These are phyloP conservation scores for Ceriagrion tenellum DNA, from an alignment of 2,888 invertebrate genomes.

Conservation along the genomic window DNA sequence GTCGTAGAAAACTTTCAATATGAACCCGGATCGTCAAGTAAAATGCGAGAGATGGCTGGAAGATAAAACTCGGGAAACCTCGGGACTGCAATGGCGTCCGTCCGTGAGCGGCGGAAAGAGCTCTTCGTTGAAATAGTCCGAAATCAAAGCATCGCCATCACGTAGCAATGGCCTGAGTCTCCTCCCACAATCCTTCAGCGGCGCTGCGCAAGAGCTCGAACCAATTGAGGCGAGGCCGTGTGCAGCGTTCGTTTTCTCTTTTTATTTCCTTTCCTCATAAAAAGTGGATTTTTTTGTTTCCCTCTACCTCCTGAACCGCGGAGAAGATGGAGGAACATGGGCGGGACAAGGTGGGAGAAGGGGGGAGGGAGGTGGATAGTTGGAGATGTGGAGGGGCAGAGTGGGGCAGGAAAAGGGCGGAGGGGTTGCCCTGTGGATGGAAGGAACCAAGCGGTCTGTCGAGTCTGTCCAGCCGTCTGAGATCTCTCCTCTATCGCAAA, in stretches of 20 bases:
- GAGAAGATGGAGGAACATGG: not conserved
- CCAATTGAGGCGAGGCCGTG: constrained; percentile 51
- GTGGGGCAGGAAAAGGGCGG: not conserved
- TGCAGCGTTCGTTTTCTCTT: not conserved
- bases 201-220: constrained; percentile 39
- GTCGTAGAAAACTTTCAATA: not conserved
- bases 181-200: constrained; percentile 7
- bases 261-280: not conserved
- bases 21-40: not conserved
- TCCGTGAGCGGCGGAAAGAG: not conserved
- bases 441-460: constrained; percentile 14
- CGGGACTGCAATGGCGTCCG: not conserved
- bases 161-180: constrained; percentile 21
- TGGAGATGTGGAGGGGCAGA: not conserved
- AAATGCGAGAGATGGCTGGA: not conserved
- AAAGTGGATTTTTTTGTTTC: not conserved
- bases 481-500: not conserved
- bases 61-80: too few relatives aligned
- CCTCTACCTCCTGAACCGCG: constrained; percentile 47
- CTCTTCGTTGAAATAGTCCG: not conserved
- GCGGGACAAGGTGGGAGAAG: not conserved
- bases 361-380: not conserved
- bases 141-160: constrained; percentile 61
- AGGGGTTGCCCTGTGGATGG: not conserved
- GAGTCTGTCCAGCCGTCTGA: not conserved